Percentiles rank a stretch among this genome's conserved stretches.
phyloP scores from a whole-genome alignment of 1,140 invertebrate species.

The Heliconius hermathena region DNA sequence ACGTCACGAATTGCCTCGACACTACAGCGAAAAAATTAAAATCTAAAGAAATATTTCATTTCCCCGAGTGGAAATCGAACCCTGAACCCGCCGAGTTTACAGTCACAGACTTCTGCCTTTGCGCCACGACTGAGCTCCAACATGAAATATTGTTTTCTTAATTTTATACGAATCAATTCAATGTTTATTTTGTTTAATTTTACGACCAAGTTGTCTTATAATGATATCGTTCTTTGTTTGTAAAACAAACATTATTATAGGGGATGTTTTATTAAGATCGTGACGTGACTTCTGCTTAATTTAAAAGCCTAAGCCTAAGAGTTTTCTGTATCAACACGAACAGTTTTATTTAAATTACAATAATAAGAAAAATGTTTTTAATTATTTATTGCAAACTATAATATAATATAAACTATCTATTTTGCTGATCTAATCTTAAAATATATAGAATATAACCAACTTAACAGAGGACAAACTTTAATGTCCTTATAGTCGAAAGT shows the following conservation, averaged over 20 bases:
- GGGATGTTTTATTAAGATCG: slow-evolving; percentile 34
- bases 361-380: neutral
- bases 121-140: no score
- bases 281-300: slow-evolving; percentile 46
- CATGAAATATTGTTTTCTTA: no score
- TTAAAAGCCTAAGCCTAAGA: slow-evolving; percentile 41
- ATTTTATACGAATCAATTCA: neutral
- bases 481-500: slow-evolving; percentile 6
- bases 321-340: slow-evolving; percentile 26
- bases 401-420: neutral
- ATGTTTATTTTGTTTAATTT: slow-evolving; percentile 18
- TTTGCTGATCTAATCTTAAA: neutral
- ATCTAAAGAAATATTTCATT: no score
- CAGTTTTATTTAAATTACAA: slow-evolving; percentile 19
- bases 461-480: neutral
- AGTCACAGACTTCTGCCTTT: no score
- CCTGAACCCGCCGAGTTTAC: no score
- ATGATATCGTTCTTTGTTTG: slow-evolving; percentile 30
- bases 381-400: neutral
- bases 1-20: no score
- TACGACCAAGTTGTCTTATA: slow-evolving; percentile 28
- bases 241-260: slow-evolving; percentile 16
- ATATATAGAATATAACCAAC: neutral
- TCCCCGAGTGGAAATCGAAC: no score
- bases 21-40: no score